Percentiles rank a stretch among this genome's conserved stretches.
Conservation (phyloP, 2,113 vertebrate species). For the Plotosus lineatus region DNA sequence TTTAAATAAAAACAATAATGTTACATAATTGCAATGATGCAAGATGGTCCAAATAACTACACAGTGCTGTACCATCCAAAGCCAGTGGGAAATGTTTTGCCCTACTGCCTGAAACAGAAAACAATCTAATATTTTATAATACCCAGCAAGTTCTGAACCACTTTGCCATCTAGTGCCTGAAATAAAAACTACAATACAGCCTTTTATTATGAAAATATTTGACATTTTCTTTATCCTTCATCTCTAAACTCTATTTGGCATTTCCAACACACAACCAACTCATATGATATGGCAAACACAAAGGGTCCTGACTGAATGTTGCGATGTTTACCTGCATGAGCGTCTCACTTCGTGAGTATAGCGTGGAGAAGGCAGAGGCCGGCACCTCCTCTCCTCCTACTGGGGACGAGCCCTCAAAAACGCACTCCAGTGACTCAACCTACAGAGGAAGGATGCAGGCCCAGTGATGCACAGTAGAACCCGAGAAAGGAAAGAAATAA, state of each 20-base stretch:
- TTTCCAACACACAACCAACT: neutral
- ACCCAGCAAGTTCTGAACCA: conserved; percentile 17
- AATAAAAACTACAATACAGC: conserved; percentile 29
- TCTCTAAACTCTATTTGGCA: neutral
- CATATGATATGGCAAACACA: neutral
- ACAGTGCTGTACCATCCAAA: neutral
- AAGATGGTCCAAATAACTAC: neutral
- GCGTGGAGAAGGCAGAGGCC: conserved; percentile 49
- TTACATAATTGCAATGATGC: neutral
- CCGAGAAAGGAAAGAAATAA: conserved; percentile 1
- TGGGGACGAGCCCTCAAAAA: conserved; percentile 52
- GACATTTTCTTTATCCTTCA: neutral
- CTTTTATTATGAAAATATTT: neutral
- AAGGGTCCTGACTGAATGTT: neutral
- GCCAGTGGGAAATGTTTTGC: neutral
- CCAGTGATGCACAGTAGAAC: conserved; percentile 17
- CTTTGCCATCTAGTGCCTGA: conserved; percentile 45
- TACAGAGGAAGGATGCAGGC: conserved; percentile 54
- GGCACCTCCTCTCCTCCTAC: conserved; percentile 55
- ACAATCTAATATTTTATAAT: neutral
- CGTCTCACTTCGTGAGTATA: conserved; percentile 51
- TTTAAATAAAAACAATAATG: neutral
- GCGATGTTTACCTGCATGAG: conserved; percentile 57
- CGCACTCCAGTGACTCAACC: conserved; percentile 61
- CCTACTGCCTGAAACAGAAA: neutral